Percentiles rank a stretch among this genome's conserved stretches.
These are phyloP conservation scores for Corynorhinus townsendii DNA, from an alignment of 2,113 vertebrate species.

Conservation along the genomic window DNA sequence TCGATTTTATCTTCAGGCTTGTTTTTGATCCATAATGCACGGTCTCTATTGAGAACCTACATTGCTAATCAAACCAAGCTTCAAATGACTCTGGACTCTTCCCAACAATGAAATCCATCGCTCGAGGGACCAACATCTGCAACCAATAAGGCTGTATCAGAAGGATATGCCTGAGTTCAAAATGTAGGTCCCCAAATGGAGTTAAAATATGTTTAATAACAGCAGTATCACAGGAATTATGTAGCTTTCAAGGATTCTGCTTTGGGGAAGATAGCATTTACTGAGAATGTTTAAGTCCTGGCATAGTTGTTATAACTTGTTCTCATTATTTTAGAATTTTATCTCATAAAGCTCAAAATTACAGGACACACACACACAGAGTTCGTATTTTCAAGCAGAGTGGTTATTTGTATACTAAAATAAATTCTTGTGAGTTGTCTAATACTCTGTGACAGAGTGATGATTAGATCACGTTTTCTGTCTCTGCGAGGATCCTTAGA, in stretches of 20 bases:
- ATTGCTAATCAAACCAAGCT: neutral
- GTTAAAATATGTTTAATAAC: neutral
- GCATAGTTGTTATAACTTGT: neutral
- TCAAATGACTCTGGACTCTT: neutral
- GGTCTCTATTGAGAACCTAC: conserved; percentile 2
- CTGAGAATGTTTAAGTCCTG: neutral
- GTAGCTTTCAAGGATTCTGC: neutral
- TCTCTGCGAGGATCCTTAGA: neutral
- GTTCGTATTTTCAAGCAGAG: neutral
- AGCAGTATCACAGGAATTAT: neutral
- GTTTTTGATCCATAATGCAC: conserved; percentile 17
- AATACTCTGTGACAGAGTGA: neutral
- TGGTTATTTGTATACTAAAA: neutral
- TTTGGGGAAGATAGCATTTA: neutral
- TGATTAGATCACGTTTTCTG: neutral
- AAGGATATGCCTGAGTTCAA: neutral
- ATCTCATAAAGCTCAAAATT: neutral
- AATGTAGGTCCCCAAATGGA: conserved; percentile 7
- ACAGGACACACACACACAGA: neutral
- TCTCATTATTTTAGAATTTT: neutral
- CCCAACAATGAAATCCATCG: conserved; percentile 1
- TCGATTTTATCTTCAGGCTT: conserved; percentile 22
- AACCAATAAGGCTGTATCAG: neutral
- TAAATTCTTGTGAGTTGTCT: neutral
- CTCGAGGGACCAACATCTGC: neutral